Base-by-base conservation (phyloP, 2,113 vertebrate species). In the Oostethus manadensis region DNA sequence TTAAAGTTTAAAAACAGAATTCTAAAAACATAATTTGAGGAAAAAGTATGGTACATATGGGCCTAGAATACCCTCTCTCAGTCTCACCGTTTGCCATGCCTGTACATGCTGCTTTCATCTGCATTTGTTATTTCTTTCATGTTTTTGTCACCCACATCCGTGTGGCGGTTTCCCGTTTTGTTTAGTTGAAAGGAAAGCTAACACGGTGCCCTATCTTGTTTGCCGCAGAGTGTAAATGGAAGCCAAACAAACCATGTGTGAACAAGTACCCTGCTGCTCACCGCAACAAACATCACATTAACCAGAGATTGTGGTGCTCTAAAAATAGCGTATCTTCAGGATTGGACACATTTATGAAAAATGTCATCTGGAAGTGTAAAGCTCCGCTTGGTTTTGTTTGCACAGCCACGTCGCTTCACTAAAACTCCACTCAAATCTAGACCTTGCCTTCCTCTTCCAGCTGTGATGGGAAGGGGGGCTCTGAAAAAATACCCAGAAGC, bases 171-270 rank as follows among this genome's bases (percentile, higher is more conserved):
- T 64, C 48, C 54, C 59, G 64, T 73, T 77, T 65, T 57, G 62
- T 71, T 58, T 22, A 82, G 61, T 59, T 77, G 62, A 71, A 81
- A 56, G 23, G 51, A 61, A 62, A 71, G 63, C 73, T 73, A 73
- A 64, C 64, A 64, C 56, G 44, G 74, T 72, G 73, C 75, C 69
- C 69, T 70, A 62, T 77, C 73, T 68, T 79, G 81, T 79, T 85
- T 78, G 68, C 81, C 70, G 70, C 69, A 40, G 64, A 64, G 84
- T 86, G 84, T 78, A 78, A 84, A 86, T 70, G 72, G 55, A 83
- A 77, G 77, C 80, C 70, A 84, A 62, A 66, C 70, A 42, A 81
- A 72, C 72, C 78, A 82, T 81, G 67, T 80, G 83, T 80, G 77
- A 82, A 83, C 65, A 79, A 68, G 66, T 79, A 71, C 81, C 75